Base-by-base conservation (phyloP, 2,888 invertebrate genomes). In the Eupithecia exiguata region DNA sequence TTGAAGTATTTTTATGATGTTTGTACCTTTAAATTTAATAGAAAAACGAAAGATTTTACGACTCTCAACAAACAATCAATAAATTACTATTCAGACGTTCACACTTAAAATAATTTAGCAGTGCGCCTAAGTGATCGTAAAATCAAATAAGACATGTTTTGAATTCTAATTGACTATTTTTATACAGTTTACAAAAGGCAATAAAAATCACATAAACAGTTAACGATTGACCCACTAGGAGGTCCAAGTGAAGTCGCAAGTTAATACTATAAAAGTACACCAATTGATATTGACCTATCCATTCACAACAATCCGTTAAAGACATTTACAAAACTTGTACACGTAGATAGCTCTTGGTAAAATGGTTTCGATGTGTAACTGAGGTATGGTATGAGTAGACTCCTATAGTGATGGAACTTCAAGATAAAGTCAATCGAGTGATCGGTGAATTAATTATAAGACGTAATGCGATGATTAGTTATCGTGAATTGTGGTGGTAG, bases 381-480 rank as follows among this genome's bases (percentile, higher is more conserved):
- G 80, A 83, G 84, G 81, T 87, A 88, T 89, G 89, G 86, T 87
- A 6, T 53, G 1, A 25, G 12, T 14, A 46, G 5, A 46, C n/a
- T 16, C 62, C 10, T 30, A 89, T 75, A 87, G 82, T 84, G 89
- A 91, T 91, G 89, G 84, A 84, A 81, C 80, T 79, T 78, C 69
- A 86, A n/a, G 92, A 92, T 92, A 91, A 88, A 84, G 91, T 91
- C 91, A 84, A 89, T 91, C 90, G 89, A 80, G 81, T 82, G 82
- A 84, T 91, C 88, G 84, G 87, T 85, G 89, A 90, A 90, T 90
- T 91, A 91, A 91, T 91, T 91, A 91, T 88, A 85, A 89, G 86
- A 87, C 86, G 86, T 91, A 90, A 91, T 91, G 86, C 89, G n/a
- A n/a, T n/a, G 91, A 91, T 91, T 90, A 91, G 88, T 87, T 89